Conservation (phyloP, 1,140 invertebrate genomes). For the Drosophila arawakana region DNA sequence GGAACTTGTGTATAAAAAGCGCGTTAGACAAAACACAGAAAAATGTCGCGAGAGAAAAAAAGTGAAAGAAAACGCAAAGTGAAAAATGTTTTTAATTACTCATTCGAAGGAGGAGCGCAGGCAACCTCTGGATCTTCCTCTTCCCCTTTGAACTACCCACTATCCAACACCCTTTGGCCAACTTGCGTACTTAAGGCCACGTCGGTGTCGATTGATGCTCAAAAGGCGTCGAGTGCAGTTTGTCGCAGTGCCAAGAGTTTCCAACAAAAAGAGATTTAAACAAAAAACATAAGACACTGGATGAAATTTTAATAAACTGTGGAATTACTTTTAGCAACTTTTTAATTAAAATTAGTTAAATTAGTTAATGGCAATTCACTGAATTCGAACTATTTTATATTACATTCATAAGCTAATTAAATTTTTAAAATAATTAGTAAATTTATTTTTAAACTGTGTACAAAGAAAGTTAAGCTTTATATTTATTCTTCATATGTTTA, state of each 20-base stretch:
- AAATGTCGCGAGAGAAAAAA: conserved; percentile 33
- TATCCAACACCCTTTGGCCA: background rate
- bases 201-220: conserved; percentile 16
- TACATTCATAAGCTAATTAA: too few relatives aligned
- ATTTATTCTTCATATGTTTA: too few relatives aligned
- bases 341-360: background rate
- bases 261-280: background rate
- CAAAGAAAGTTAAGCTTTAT: too few relatives aligned
- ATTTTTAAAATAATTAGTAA: too few relatives aligned
- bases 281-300: background rate
- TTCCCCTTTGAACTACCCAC: too few relatives aligned
- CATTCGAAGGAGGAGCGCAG: conserved; percentile 55
- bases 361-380: too few relatives aligned
- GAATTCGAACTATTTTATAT: too few relatives aligned
- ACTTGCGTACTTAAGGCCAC: background rate
- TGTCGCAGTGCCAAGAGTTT: conserved; percentile 41
- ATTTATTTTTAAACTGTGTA: too few relatives aligned
- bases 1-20: conserved; percentile 51
- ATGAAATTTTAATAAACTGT: background rate
- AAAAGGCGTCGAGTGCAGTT: conserved; percentile 30
- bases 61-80: conserved; percentile 52
- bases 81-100: conserved; percentile 84
- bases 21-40: conserved; percentile 59
- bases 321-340: too few relatives aligned
- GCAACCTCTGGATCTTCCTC: background rate